Evolutionary conservation across 1,140 invertebrate genomes (phyloP).

Genomic region (Rhyacophila brunnea): DNA sequence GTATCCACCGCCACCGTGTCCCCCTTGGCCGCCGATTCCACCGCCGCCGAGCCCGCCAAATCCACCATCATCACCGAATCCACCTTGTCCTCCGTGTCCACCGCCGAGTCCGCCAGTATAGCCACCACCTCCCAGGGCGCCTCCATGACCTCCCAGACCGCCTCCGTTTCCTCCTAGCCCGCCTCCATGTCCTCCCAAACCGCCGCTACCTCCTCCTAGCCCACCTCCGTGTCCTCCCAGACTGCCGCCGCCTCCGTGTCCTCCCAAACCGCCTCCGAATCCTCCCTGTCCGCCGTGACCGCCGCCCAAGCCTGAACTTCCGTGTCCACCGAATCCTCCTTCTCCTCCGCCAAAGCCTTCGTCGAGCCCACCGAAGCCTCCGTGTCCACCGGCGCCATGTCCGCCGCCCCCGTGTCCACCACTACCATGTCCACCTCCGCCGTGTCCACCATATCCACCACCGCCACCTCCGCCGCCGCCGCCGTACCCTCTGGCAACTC

Average conservation of each 20-base stretch:
- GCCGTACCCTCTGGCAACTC: conserved; percentile 44
- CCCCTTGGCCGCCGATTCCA: conserved; percentile 26
- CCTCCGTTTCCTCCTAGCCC: conserved; percentile 3
- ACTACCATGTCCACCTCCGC: conserved; percentile 42
- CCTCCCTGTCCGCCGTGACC: conserved; percentile 16
- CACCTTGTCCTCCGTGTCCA: conserved; percentile 14
- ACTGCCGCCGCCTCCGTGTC: conserved; percentile 30
- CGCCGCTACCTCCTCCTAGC: conserved; percentile 13
- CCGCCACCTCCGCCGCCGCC: conserved; percentile 45
- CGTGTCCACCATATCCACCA: conserved; percentile 40
- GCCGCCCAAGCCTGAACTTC: conserved; percentile 26
- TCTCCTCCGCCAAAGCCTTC: conserved; percentile 22
- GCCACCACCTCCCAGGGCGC: conserved; percentile 27
- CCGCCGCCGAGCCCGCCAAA: conserved; percentile 25
- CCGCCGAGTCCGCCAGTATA: conserved; percentile 7
- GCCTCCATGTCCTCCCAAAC: conserved; percentile 8
- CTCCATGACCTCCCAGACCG: conserved; percentile 11
- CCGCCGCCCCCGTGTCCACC: conserved; percentile 40
- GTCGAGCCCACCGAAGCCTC: conserved; percentile 20
- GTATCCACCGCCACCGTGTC: conserved; percentile 22
- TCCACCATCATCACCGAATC: conserved; percentile 24
- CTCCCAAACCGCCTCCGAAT: conserved; percentile 22
- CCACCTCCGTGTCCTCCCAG: conserved; percentile 31
- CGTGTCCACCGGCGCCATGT: conserved; percentile 34
- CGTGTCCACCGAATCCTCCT: conserved; percentile 13